These are phyloP conservation scores for Leucopsar rothschildi DNA, from an alignment of 2,113 vertebrate genomes.

Conservation along the genomic window DNA sequence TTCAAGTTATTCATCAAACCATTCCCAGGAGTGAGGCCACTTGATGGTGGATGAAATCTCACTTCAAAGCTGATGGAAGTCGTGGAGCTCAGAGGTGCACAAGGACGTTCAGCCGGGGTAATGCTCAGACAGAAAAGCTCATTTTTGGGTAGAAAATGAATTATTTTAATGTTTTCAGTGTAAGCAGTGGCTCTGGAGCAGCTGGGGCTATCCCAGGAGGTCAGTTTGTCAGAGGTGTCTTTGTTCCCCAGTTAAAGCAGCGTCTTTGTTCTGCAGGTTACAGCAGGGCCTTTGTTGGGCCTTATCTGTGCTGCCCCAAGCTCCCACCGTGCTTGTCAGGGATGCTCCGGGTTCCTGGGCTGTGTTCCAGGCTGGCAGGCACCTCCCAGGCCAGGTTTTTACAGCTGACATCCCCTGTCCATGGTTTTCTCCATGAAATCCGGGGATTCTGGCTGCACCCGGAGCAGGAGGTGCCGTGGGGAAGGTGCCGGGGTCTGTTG, in stretches of 20 bases:
- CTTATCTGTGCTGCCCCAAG: neutral
- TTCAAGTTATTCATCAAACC: neutral
- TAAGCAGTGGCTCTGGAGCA: neutral
- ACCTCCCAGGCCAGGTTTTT: accelerated
- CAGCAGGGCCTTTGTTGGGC: conserved; percentile 19
- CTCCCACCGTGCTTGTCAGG: neutral
- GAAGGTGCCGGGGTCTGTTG: accelerated
- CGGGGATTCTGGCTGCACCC: accelerated
- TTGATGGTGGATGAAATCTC: neutral
- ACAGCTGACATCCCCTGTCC: neutral
- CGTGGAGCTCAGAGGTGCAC: accelerated
- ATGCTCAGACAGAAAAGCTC: neutral
- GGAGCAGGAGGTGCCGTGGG: accelerated
- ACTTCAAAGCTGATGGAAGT: neutral
- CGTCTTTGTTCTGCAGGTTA: neutral
- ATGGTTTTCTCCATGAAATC: accelerated
- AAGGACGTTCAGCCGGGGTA: accelerated
- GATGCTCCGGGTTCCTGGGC: neutral
- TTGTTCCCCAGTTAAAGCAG: neutral
- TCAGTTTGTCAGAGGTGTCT: neutral
- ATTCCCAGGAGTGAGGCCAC: neutral
- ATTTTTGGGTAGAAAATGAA: neutral
- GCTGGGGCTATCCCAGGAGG: neutral
- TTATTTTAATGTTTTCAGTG: neutral
- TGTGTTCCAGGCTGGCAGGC: neutral